Conservation (phyloP, 2,797 vertebrate species). For the Vespertilio murinus region DNA sequence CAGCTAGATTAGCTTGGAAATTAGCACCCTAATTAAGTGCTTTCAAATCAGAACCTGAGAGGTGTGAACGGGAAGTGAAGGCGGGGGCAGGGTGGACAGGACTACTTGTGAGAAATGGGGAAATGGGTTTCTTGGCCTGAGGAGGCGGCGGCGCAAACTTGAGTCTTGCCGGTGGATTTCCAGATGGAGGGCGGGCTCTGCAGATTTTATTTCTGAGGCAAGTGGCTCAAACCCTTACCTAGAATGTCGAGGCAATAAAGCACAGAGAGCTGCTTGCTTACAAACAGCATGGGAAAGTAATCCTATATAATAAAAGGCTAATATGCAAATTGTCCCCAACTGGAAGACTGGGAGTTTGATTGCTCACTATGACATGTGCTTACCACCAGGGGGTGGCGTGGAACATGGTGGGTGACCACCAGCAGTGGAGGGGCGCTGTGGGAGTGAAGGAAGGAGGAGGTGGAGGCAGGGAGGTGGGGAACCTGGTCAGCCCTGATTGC, state of each 20-base stretch:
- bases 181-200: neutral
- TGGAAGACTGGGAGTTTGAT: no score
- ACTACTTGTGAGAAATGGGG: neutral
- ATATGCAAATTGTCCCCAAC: no score
- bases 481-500: no score
- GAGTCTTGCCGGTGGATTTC: neutral
- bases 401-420: no score
- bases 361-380: no score
- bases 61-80: neutral
- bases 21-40: slow-evolving; percentile 69
- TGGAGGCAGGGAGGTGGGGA: no score
- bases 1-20: slow-evolving; percentile 67
- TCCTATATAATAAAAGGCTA: no score
- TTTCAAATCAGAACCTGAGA: slow-evolving; percentile 48
- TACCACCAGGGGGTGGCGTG: no score
- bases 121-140: neutral
- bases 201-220: neutral
- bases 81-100: neutral
- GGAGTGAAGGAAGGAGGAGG: no score
- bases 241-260: neutral
- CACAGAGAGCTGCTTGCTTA: neutral
- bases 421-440: no score
- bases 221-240: neutral
- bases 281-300: slow-evolving; percentile 3
- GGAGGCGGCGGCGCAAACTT: fast-evolving